phyloP scores from a whole-genome alignment of 2,113 vertebrate genomes.

The Brienomyrus brachyistius region DNA sequence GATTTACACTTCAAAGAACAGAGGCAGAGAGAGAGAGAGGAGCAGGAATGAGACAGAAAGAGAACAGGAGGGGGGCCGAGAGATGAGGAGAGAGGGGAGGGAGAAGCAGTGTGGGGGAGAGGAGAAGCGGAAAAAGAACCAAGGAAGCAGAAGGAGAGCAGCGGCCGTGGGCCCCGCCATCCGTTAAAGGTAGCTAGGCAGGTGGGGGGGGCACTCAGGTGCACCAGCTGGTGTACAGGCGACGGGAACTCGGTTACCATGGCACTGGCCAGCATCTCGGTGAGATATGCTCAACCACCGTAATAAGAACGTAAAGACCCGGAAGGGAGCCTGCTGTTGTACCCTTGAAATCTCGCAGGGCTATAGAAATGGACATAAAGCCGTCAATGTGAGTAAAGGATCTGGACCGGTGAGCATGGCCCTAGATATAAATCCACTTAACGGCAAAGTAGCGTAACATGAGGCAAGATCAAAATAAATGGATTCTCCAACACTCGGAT shows the following conservation, averaged over 20 bases:
- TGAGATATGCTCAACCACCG: neutral
- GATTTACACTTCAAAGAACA: constrained; percentile 47
- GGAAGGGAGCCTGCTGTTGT: neutral
- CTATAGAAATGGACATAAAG: neutral
- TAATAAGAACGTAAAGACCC: neutral
- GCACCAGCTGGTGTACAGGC: neutral
- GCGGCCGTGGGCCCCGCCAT: neutral
- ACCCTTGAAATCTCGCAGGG: neutral
- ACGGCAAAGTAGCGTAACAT: neutral
- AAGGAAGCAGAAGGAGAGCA: neutral
- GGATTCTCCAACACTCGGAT: neutral
- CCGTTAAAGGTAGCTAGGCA: neutral
- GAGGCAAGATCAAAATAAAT: neutral
- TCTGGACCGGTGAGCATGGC: neutral
- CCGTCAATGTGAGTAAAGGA: neutral
- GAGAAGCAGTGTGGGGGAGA: neutral
- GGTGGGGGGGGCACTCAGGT: neutral
- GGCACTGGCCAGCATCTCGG: neutral
- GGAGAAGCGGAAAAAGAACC: neutral
- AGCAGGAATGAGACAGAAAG: neutral
- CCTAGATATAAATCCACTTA: neutral
- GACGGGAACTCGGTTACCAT: neutral
- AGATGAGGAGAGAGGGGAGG: neutral
- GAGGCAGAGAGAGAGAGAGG: constrained; percentile 8
- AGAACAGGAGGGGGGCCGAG: neutral